Conservation (phyloP, 2,113 vertebrate species). For the Etheostoma cragini region DNA sequence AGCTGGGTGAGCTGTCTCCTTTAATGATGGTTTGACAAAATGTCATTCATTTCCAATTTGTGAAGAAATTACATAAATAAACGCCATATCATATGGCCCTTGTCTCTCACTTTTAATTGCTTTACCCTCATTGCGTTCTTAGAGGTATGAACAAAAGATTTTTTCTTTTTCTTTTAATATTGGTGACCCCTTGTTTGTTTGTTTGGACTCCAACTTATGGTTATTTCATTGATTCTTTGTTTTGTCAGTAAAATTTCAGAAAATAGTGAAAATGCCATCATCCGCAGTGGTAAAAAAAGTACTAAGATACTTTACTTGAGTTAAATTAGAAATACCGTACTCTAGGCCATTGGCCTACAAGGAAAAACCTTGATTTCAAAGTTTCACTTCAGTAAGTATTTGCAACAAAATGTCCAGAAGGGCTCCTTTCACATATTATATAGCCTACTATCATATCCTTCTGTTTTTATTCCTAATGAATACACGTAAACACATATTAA, state of each 20-base stretch:
- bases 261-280: too few species aligned
- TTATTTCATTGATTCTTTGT: background rate
- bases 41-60: slow-evolving; percentile 63
- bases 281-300: background rate
- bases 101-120: slow-evolving; percentile 27
- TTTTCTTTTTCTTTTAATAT: background rate
- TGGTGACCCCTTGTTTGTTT: background rate
- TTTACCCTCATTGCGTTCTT: background rate
- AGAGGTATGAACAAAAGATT: background rate
- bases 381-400: background rate
- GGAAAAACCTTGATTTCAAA: background rate
- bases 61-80: slow-evolving; percentile 76
- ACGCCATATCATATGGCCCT: slow-evolving; percentile 57
- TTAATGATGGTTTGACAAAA: slow-evolving; percentile 59
- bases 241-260: too few species aligned
- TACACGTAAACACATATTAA: background rate
- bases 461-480: background rate
- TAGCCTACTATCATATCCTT: background rate
- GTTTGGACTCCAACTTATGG: background rate
- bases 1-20: slow-evolving; percentile 59
- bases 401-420: background rate
- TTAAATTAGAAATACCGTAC: background rate
- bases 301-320: background rate
- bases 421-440: background rate
- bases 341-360: background rate